Conservation (phyloP, 2,797 vertebrate species). For the Apogon talboti region DNA sequence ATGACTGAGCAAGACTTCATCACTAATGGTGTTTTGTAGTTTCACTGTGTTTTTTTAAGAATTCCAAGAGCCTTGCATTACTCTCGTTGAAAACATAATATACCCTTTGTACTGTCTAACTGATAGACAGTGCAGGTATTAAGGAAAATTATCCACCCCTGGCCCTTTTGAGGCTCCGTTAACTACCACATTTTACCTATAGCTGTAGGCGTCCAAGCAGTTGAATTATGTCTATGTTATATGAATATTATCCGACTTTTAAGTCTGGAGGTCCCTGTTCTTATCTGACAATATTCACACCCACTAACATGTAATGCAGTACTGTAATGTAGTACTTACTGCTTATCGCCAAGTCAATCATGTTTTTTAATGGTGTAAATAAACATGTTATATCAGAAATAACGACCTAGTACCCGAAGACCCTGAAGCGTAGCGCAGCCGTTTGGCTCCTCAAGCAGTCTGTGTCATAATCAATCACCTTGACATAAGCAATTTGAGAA, state of each 20-base stretch:
- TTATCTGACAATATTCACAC: background rate
- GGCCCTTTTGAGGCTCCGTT: constrained; percentile 28
- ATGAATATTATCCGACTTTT: too few species aligned
- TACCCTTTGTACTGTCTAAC: constrained; percentile 26
- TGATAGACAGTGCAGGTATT: constrained; percentile 25
- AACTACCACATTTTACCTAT: constrained; percentile 16
- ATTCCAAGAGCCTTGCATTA: constrained; percentile 10
- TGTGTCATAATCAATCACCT: constrained; percentile 55
- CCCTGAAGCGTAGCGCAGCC: constrained; percentile 5
- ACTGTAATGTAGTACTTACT: background rate
- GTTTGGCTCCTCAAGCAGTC: constrained; percentile 20
- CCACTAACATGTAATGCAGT: background rate
- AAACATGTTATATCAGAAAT: background rate
- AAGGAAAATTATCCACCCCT: constrained; percentile 25
- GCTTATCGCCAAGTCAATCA: background rate
- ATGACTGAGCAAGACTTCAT: constrained; percentile 10
- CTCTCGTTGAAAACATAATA: constrained; percentile 32
- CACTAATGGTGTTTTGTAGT: constrained; percentile 1
- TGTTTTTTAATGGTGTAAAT: background rate
- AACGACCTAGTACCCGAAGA: background rate
- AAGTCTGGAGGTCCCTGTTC: background rate
- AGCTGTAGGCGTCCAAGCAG: constrained; percentile 24
- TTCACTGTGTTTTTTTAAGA: background rate
- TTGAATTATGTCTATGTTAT: constrained; percentile 4
- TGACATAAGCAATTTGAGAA: constrained; percentile 57